Evolutionary conservation across 1,140 invertebrate genomes (phyloP).

Genomic region (Aphelenchoides besseyi): DNA sequence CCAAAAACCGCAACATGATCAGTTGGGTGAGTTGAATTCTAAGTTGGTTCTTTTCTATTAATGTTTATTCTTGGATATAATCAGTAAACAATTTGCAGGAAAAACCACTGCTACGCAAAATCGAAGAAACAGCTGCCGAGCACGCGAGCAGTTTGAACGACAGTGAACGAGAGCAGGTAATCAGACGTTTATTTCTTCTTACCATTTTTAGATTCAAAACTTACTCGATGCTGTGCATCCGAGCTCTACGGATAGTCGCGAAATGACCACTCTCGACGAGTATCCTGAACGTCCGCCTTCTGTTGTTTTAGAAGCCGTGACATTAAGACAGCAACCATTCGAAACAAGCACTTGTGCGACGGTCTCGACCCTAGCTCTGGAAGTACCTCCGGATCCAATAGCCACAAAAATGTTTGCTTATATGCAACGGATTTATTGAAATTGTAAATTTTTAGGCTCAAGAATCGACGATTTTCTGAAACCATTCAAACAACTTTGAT

Average conservation of each 20-base stretch:
- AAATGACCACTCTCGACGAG: constrained; percentile 51
- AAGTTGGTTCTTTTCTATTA: too few relatives aligned
- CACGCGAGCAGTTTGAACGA: constrained; percentile 59
- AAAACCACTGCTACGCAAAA: constrained; percentile 59
- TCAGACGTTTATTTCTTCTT: background rate
- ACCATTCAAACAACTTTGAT: constrained; percentile 9
- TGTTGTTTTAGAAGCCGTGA: constrained; percentile 58
- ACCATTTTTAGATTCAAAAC: constrained; percentile 55
- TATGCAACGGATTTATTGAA: background rate
- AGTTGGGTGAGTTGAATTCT: too few relatives aligned
- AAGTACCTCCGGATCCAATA: constrained; percentile 38
- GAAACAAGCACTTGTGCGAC: constrained; percentile 6
- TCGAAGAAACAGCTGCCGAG: constrained; percentile 61
- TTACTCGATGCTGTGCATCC: constrained; percentile 59
- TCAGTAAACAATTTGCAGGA: too few relatives aligned
- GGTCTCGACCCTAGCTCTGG: constrained; percentile 15
- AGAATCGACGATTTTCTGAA: constrained; percentile 21
- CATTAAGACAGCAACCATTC: constrained; percentile 22
- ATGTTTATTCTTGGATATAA: too few relatives aligned
- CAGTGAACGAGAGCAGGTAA: constrained; percentile 57
- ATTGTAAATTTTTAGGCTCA: constrained; percentile 3
- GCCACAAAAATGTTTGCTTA: background rate
- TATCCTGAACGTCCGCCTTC: constrained; percentile 55
- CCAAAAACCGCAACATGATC: constrained; percentile 62
- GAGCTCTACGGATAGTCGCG: constrained; percentile 55